Evolutionary conservation across 2,888 invertebrate genomes (phyloP), one percentile per base, ranked within the genome.

Genomic region (Cylloceria caligata): DNA sequence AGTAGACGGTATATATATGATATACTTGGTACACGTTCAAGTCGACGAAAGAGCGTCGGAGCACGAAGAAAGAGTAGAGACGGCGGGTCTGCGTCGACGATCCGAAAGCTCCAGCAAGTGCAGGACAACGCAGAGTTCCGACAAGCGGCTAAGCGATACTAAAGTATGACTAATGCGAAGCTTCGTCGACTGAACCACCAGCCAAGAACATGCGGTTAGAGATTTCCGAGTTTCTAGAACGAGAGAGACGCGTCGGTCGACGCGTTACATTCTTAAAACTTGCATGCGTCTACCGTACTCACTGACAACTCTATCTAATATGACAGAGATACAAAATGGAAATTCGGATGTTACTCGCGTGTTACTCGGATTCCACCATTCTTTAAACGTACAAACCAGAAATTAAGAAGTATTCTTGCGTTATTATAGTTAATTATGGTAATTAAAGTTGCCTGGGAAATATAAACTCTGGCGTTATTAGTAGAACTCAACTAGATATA

Each of bases 401-500:
- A 86, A 88, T 87, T 87, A 85, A 85, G 75, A 85, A 87, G 85
- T 83, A 82, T 83, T 85, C 83, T 84, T 81, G 71, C 16, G 21
- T 81, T 75, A 75, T 76, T 78, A 85, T 84, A 84, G 88, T 86
- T 88, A 86, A 88, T 88, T 88, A 88, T 86, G 85, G 78, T 88
- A 88, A 88, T 88, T 88, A 88, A 88, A 88, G 83, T 88, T 84
- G 69, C 24, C 57, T 83, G 81, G 81, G 67, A 85, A 86, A 86
- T 88, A 88, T 82, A 47, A 80, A 39, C 75, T 62, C 19, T 24
- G n/a, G 27, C 13, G 30, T 27, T 21, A 16, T 52, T 49, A 21
- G 34, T 64, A 42, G 19, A 64, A 52, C 68, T 11, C 42, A 13
- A 16, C 9, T 30, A 68, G 21, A 42, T 24, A 11, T 16, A 57